Evolutionary conservation across 2,888 invertebrate genomes (phyloP).

Genomic region (Eupithecia centaureata): DNA sequence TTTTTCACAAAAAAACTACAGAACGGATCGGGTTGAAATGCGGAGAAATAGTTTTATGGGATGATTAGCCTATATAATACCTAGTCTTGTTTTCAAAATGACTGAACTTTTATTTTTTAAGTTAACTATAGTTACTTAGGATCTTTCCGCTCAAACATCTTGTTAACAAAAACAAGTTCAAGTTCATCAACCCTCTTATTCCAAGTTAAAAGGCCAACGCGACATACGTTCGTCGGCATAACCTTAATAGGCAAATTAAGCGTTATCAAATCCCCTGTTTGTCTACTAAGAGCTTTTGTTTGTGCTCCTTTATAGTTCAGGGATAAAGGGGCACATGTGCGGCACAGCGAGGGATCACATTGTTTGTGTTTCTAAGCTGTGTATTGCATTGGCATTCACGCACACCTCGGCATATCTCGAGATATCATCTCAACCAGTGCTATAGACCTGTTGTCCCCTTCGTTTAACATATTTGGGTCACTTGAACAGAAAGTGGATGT

Average conservation of each 20-base stretch:
- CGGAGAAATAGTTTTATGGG: too few species aligned
- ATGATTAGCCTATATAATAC: too few species aligned
- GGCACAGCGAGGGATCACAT: slow-evolving; percentile 40
- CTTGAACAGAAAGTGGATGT: slow-evolving; percentile 3
- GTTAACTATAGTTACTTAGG: too few species aligned
- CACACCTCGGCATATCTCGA: slow-evolving; percentile 49
- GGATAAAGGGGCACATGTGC: slow-evolving; percentile 46
- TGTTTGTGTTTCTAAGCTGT: slow-evolving; percentile 64
- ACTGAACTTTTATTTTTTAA: too few species aligned
- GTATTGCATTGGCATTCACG: slow-evolving; percentile 63
- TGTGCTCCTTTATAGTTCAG: slow-evolving; percentile 51
- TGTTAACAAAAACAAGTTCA: neutral
- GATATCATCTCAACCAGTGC: slow-evolving; percentile 45
- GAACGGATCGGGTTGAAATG: too few species aligned
- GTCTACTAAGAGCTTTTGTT: slow-evolving; percentile 52
- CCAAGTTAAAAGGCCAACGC: slow-evolving; percentile 6
- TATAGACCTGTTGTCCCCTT: slow-evolving; percentile 43
- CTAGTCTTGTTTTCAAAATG: too few species aligned
- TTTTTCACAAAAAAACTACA: too few species aligned
- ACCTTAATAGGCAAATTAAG: slow-evolving; percentile 44
- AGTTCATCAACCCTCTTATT: slow-evolving; percentile 6
- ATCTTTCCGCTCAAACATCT: too few species aligned
- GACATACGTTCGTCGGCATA: slow-evolving; percentile 20
- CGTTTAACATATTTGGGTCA: slow-evolving; percentile 40
- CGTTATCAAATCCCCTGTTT: slow-evolving; percentile 46